phyloP scores from a whole-genome alignment of 1,140 invertebrate species.

The Drosophila murphyi region DNA sequence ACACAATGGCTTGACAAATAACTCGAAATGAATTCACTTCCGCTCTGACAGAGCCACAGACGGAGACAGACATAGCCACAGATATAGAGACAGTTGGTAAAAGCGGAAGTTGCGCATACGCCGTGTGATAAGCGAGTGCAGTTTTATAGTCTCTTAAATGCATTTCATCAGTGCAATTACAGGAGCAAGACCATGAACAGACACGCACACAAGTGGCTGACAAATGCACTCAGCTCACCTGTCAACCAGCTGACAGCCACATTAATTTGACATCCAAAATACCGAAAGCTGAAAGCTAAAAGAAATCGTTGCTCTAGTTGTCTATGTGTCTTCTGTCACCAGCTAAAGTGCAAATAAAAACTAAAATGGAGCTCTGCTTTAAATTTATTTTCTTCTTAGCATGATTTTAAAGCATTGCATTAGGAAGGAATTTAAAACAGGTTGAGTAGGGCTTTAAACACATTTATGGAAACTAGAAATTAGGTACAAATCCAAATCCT shows the following conservation, averaged over 20 bases:
- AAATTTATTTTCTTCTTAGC: too few species aligned
- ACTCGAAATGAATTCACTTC: constrained; percentile 67
- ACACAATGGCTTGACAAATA: constrained; percentile 80
- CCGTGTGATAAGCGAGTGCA: constrained; percentile 44
- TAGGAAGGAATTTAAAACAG: too few species aligned
- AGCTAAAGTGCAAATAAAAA: background rate
- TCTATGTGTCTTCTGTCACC: background rate
- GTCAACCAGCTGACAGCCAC: constrained; percentile 33
- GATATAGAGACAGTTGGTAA: background rate
- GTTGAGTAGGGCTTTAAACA: too few species aligned
- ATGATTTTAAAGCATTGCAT: too few species aligned
- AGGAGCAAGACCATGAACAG: background rate
- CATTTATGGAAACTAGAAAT: too few species aligned
- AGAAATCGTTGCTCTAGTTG: background rate
- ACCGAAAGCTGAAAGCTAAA: constrained; percentile 7
- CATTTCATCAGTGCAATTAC: constrained; percentile 76
- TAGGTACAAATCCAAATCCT: too few species aligned
- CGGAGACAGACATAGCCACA: background rate
- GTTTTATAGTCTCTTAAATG: constrained; percentile 62
- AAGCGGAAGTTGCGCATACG: constrained; percentile 58
- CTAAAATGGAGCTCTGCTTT: background rate
- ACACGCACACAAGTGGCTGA: constrained; percentile 41
- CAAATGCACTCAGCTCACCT: constrained; percentile 38
- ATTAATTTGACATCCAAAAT: constrained; percentile 59
- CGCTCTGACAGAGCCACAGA: constrained; percentile 15